These are phyloP conservation scores for Cotesia typhae DNA, from an alignment of 1,140 invertebrate species.

Conservation along the genomic window DNA sequence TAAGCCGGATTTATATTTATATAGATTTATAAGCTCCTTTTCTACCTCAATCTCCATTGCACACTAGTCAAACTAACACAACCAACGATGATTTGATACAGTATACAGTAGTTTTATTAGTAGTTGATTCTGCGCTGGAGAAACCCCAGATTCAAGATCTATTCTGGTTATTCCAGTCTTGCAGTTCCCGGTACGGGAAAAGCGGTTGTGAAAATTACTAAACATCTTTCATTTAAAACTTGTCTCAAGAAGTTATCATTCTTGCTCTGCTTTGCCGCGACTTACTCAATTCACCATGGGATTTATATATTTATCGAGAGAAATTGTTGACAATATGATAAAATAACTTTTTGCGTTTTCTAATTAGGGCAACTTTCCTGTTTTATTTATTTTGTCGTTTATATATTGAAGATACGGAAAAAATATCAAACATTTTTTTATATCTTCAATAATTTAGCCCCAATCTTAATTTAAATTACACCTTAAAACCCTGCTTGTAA, in stretches of 20 bases:
- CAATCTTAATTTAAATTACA: too few relatives aligned
- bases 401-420: too few relatives aligned
- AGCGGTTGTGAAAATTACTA: conserved; percentile 55
- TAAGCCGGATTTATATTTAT: conserved; percentile 54
- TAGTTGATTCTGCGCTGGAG: conserved; percentile 1
- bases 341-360: too few relatives aligned
- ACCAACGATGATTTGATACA: background rate
- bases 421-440: too few relatives aligned
- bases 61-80: background rate
- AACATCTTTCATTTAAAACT: conserved; percentile 20
- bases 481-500: too few relatives aligned
- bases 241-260: conserved; percentile 2
- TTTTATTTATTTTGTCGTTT: too few relatives aligned
- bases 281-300: too few relatives aligned
- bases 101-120: conserved; percentile 1
- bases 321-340: too few relatives aligned
- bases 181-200: conserved; percentile 51
- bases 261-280: too few relatives aligned
- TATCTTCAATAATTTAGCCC: too few relatives aligned
- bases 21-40: conserved; percentile 46
- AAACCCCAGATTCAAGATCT: background rate
- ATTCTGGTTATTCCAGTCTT: conserved; percentile 43
- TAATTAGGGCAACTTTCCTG: too few relatives aligned
- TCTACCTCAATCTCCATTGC: conserved; percentile 16
- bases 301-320: too few relatives aligned